Evolutionary conservation across 2,888 invertebrate species (phyloP).

Genomic region (Pilophorus perplexus): DNA sequence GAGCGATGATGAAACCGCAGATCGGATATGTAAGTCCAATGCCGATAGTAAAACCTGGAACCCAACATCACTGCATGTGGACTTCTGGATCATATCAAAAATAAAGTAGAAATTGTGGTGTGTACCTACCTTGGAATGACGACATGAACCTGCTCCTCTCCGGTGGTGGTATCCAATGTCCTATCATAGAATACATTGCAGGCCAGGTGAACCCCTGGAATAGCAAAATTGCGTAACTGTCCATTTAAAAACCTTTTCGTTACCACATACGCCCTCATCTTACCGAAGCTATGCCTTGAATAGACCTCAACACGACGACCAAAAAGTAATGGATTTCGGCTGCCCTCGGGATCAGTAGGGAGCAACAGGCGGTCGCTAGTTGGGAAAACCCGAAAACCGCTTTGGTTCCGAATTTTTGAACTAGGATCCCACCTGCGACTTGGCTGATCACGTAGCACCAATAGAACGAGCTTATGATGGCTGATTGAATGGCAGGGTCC

Average conservation of each 20-base stretch:
- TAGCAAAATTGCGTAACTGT: not conserved
- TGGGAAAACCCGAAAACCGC: conserved; percentile 69
- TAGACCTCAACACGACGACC: conserved; percentile 62
- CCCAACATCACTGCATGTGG: not conserved
- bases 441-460: conserved; percentile 72
- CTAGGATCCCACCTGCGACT: conserved; percentile 66
- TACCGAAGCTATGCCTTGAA: conserved; percentile 69
- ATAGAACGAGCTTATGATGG: conserved; percentile 67
- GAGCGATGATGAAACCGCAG: conserved; percentile 67
- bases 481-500: conserved; percentile 63
- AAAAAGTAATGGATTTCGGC: conserved; percentile 62
- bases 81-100: no score
- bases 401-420: conserved; percentile 69
- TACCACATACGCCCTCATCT: conserved; percentile 51
- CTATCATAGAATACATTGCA: conserved; percentile 71
- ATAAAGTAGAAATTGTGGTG: not conserved
- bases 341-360: conserved; percentile 64
- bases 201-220: conserved; percentile 68
- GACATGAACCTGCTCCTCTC: conserved; percentile 73
- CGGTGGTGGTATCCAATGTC: conserved; percentile 69
- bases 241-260: no score
- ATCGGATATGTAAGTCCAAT: conserved; percentile 69
- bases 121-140: conserved; percentile 63
- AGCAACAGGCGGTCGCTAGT: conserved; percentile 65
- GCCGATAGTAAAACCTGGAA: conserved; percentile 67